Evolutionary conservation across 2,113 vertebrate species (phyloP), one percentile per base, ranked within the genome.

Genomic region (cattle (Bos taurus)): DNA sequence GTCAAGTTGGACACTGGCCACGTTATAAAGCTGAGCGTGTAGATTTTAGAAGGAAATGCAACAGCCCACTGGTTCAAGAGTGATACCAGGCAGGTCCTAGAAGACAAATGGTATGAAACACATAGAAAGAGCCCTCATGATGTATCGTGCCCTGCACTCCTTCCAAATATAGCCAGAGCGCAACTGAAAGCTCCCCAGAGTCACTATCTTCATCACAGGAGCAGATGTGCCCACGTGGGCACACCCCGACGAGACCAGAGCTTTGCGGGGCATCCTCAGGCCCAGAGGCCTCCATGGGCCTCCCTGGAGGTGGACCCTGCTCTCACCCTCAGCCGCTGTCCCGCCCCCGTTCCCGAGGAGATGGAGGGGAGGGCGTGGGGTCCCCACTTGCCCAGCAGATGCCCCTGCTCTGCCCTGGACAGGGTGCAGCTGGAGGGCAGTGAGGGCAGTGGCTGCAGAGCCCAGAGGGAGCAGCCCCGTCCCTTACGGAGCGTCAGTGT

Each of bases 301-400:
- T 15, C 40, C 96, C 89, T 46, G 50, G 2, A 1, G 59, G 43
- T 28, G 0, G 82, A 56, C 43, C 7, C 0, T 2, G 4, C 0
- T 6, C 21, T 88, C 46, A 6, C 4, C 19, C 59, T 83, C 23
- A 87, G 59, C 48, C 93, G n/a, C 26, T 1, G 21, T 1, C 30
- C 15, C 0, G 28, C 43, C 26, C 1, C 0, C 0, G 0, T 30
- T 46, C 21, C 19, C 16, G 5, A 0, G 15, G 43, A 4, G 26
- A 19, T 12, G 8, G 9, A 21, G 16, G 64, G 33, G 1, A 11
- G 15, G 52, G 2, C 0, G 4, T 2, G 36, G 0, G n/a, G 25
- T 33, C 17, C n/a, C 14, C 0, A 3, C 17, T 33, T 52, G 46
- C 17, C 64, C 56, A 7, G 80, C 0, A 0, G 21, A 43, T 11